A percentile compares a stretch with the other conserved stretches of the same genome.
These are phyloP conservation scores for Schlechtendalia chinensis DNA, from an alignment of 1,140 invertebrate species.

Conservation along the genomic window DNA sequence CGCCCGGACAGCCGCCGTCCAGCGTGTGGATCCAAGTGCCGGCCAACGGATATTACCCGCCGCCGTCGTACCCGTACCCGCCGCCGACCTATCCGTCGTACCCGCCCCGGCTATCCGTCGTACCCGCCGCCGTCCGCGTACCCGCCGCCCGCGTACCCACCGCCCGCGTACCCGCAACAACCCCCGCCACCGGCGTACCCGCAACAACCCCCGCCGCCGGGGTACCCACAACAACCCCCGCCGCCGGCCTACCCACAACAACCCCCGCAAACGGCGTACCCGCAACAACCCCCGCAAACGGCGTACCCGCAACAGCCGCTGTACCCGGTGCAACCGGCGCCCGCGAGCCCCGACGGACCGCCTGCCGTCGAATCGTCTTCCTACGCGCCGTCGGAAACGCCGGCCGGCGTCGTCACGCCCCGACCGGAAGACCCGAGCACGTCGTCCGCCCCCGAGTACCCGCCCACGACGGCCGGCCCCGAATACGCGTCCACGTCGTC, in stretches of 20 bases:
- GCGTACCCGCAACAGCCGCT: conserved; percentile 54
- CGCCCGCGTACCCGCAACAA: conserved; percentile 14
- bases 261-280: conserved; percentile 29
- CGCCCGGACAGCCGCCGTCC: conserved; percentile 54
- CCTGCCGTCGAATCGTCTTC: neutral
- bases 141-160: conserved; percentile 43
- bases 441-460: conserved; percentile 26
- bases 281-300: conserved; percentile 47
- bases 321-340: too few relatives aligned
- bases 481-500: conserved; percentile 44
- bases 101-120: conserved; percentile 34
- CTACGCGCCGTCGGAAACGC: conserved; percentile 55
- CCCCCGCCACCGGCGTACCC: conserved; percentile 53
- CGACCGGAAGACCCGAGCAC: conserved; percentile 31
- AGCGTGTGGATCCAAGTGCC: conserved; percentile 55
- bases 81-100: conserved; percentile 43
- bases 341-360: conserved; percentile 46
- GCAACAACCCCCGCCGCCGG: conserved; percentile 50
- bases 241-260: conserved; percentile 55
- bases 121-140: conserved; percentile 38
- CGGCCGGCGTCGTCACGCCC: conserved; percentile 52
- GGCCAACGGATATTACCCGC: conserved; percentile 52
- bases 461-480: neutral
- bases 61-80: conserved; percentile 42
- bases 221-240: conserved; percentile 32